Evolutionary conservation across 2,797 vertebrate genomes (phyloP).

Genomic region (Cyclopterus lumpus): DNA sequence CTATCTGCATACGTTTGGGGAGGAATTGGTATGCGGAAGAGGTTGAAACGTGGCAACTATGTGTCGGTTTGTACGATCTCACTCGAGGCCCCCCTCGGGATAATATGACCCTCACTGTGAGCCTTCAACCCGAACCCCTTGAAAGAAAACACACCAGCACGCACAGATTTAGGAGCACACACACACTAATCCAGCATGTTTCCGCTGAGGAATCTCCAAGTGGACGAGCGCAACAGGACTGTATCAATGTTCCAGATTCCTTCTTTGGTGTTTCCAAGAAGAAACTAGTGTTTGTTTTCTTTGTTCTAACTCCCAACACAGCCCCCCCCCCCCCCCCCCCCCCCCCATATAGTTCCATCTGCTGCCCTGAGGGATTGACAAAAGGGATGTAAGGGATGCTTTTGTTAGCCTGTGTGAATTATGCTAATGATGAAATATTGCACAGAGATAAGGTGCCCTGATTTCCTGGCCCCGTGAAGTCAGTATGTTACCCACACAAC

Average conservation of each 20-base stretch:
- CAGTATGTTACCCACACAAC: slow-evolving; percentile 5
- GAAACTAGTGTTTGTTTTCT: slow-evolving; percentile 64
- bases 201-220: slow-evolving; percentile 51
- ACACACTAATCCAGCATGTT: slow-evolving; percentile 45
- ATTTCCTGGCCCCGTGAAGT: slow-evolving; percentile 23
- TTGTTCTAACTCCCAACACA: slow-evolving; percentile 34
- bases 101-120: slow-evolving; percentile 46
- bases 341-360: slow-evolving; percentile 37
- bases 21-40: slow-evolving; percentile 42
- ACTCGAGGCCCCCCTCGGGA: slow-evolving; percentile 57
- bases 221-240: slow-evolving; percentile 39
- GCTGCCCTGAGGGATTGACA: slow-evolving; percentile 39
- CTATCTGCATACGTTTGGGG: slow-evolving; percentile 45
- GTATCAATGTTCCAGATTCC: slow-evolving; percentile 54
- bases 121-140: slow-evolving; percentile 45
- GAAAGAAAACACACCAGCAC: slow-evolving; percentile 57
- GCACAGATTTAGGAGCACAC: slow-evolving; percentile 22
- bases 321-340: slow-evolving; percentile 38
- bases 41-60: slow-evolving; percentile 44
- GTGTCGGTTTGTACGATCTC: slow-evolving; percentile 36
- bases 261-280: slow-evolving; percentile 58
- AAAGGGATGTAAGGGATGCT: slow-evolving; percentile 39
- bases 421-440: slow-evolving; percentile 55
- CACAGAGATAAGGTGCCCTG: slow-evolving; percentile 42
- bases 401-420: slow-evolving; percentile 49